A percentile compares a stretch with the other conserved stretches of the same genome.
Evolutionary conservation across 2,888 invertebrate genomes (phyloP).

Genomic region (Camptogramma bilineatum): DNA sequence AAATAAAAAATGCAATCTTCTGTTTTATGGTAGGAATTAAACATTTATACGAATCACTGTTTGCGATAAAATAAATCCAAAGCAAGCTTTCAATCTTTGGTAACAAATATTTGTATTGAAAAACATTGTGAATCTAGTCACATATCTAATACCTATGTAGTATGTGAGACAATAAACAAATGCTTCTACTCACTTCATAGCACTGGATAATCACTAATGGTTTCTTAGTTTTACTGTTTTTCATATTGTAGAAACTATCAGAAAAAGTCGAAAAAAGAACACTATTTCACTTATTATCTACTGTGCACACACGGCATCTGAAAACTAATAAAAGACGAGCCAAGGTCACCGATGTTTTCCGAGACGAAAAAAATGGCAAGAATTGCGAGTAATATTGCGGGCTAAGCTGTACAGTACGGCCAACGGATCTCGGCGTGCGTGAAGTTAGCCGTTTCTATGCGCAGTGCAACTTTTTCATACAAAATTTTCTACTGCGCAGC

Average conservation of each 20-base stretch:
- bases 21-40: constrained; percentile 22
- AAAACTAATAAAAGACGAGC: constrained; percentile 61
- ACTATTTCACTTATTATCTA: constrained; percentile 41
- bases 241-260: constrained; percentile 57
- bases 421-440: too few relatives aligned
- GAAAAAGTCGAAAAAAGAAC: constrained; percentile 21
- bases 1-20: constrained; percentile 23
- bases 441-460: too few relatives aligned
- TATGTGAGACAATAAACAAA: constrained; percentile 5
- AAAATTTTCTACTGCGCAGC: too few relatives aligned
- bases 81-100: neutral
- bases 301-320: constrained; percentile 44
- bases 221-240: constrained; percentile 70
- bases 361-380: constrained; percentile 64
- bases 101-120: neutral
- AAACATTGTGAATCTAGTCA: neutral
- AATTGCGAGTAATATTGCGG: constrained; percentile 37
- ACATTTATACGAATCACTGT: constrained; percentile 2
- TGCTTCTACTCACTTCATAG: constrained; percentile 85
- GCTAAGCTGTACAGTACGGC: too few relatives aligned
- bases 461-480: too few relatives aligned
- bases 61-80: constrained; percentile 4
- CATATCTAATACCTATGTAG: neutral
- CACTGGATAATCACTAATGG: constrained; percentile 86
- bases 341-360: constrained; percentile 75